Evolutionary conservation across 1,140 invertebrate genomes (phyloP).

Genomic region (Gryon sp.): DNA sequence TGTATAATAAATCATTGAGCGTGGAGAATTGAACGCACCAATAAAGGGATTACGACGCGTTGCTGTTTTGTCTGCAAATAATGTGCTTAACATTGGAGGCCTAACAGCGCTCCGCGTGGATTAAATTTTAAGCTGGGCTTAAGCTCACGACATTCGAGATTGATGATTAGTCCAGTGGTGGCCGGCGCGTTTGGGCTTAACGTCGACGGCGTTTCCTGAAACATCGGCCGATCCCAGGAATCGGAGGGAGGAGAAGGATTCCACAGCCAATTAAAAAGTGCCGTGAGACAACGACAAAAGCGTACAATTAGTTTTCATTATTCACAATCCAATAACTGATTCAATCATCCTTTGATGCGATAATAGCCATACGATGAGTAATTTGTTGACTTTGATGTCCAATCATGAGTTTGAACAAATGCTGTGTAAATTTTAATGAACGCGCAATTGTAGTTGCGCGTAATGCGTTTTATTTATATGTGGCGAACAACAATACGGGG

Average conservation of each 20-base stretch:
- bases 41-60: conserved; percentile 46
- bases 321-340: conserved; percentile 39
- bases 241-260: too few species aligned
- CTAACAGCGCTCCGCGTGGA: conserved; percentile 49
- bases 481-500: conserved; percentile 13
- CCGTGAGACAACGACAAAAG: conserved; percentile 4
- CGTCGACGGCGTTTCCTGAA: conserved; percentile 46
- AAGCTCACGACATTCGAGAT: conserved; percentile 58
- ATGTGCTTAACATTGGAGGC: conserved; percentile 63
- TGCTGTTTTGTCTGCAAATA: conserved; percentile 59
- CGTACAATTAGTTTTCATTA: conserved; percentile 48
- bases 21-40: conserved; percentile 39
- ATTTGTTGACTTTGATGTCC: conserved; percentile 45
- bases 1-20: conserved; percentile 23
- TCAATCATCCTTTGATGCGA: conserved; percentile 28
- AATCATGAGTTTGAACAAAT: conserved; percentile 8
- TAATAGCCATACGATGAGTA: conserved; percentile 16
- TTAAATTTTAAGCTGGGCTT: conserved; percentile 61
- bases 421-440: conserved; percentile 47
- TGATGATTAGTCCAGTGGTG: conserved; percentile 47
- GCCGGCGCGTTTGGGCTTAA: conserved; percentile 28
- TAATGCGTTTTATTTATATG: conserved; percentile 41
- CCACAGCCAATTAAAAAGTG: conserved; percentile 42
- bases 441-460: conserved; percentile 15
- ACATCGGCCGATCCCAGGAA: conserved; percentile 7